These are phyloP conservation scores for Nephrotoma guestfalica DNA, from an alignment of 2,888 invertebrate species.

Conservation along the genomic window DNA sequence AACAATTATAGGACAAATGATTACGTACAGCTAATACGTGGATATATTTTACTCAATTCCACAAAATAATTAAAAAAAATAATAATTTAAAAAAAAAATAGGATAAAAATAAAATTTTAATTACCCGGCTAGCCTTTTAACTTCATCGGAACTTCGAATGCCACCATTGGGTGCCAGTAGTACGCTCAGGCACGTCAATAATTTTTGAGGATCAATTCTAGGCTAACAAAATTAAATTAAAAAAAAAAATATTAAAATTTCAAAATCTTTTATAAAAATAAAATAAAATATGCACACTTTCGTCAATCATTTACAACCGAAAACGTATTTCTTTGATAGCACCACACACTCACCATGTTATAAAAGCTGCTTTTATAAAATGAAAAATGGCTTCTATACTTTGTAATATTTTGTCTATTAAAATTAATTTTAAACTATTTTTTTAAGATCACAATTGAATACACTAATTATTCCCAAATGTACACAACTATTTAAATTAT, in stretches of 20 bases:
- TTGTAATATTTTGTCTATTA: no score
- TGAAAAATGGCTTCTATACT: not conserved
- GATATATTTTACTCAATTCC: not conserved
- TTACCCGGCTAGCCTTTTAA: constrained; percentile 74
- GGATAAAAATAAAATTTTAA: constrained; percentile 20
- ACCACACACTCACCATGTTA: not conserved
- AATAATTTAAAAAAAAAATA: not conserved
- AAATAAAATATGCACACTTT: not conserved
- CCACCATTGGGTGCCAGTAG: constrained; percentile 73
- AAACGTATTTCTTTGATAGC: not conserved
- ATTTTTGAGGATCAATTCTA: constrained; percentile 78
- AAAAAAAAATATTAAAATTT: constrained; percentile 9
- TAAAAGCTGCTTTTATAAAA: not conserved
- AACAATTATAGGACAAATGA: not conserved
- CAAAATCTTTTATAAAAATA: not conserved
- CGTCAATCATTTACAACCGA: not conserved
- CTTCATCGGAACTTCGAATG: constrained; percentile 76
- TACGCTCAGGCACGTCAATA: constrained; percentile 78
- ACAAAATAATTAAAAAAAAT: not conserved
- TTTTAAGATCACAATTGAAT: not conserved
- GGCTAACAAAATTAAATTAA: constrained; percentile 50
- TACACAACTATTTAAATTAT: not conserved
- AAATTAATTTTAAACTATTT: not conserved
- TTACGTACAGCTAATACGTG: not conserved
- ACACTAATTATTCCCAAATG: not conserved